phyloP scores from a whole-genome alignment of 2,888 invertebrate genomes.

The Cerceris rybyensis region DNA sequence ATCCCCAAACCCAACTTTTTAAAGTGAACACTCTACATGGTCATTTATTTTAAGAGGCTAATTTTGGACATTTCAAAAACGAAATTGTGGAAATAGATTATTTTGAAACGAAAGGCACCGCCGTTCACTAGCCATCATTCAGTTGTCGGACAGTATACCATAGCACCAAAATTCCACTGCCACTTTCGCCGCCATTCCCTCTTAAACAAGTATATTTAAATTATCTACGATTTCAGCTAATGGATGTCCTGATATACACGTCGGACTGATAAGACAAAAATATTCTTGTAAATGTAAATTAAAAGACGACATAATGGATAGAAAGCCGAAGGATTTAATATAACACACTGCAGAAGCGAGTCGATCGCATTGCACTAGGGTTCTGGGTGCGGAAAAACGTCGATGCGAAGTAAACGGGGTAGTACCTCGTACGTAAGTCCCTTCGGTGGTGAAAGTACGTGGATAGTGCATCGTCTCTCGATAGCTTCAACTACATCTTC shows the following conservation, averaged over 20 bases:
- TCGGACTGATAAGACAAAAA: too few species aligned
- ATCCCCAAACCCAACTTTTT: too few species aligned
- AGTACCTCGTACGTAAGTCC: conserved; percentile 30
- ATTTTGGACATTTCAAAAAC: too few species aligned
- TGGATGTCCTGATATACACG: neutral
- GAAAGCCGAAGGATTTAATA: conserved; percentile 22
- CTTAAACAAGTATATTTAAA: too few species aligned
- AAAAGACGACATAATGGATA: conserved; percentile 14
- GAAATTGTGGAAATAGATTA: too few species aligned
- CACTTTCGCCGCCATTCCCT: too few species aligned
- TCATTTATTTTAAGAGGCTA: too few species aligned
- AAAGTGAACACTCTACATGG: too few species aligned
- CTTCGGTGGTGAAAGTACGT: conserved; percentile 48
- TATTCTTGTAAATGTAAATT: conserved; percentile 2
- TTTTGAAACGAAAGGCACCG: too few species aligned
- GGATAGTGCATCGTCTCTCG: conserved; percentile 59
- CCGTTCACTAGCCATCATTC: too few species aligned
- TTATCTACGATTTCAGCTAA: neutral
- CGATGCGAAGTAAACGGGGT: conserved; percentile 49
- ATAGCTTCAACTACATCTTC: conserved; percentile 37
- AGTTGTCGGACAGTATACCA: too few species aligned
- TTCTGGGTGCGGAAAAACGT: conserved; percentile 23
- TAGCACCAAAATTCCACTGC: too few species aligned
- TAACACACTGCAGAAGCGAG: conserved; percentile 23
- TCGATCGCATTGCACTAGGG: conserved; percentile 17